These are phyloP conservation scores for Oscheius sp. DNA, from an alignment of 2,888 invertebrate genomes.

Conservation along the genomic window DNA sequence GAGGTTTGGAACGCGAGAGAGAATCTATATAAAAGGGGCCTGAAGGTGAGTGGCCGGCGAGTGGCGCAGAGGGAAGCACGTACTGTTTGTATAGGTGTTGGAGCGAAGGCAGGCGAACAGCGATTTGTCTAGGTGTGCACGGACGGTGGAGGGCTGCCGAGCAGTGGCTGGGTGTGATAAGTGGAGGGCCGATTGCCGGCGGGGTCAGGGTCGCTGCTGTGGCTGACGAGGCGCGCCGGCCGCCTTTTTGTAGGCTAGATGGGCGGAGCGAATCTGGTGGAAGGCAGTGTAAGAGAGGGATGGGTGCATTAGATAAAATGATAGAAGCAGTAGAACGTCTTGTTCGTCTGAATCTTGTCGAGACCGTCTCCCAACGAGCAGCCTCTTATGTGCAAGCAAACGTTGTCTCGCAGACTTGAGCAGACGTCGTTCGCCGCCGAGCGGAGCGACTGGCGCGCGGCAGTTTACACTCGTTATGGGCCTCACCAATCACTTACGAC, in stretches of 20 bases:
- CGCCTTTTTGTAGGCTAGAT: constrained; percentile 28
- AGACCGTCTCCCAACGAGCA: constrained; percentile 1
- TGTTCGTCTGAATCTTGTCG: neutral
- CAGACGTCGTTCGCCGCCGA: constrained; percentile 12
- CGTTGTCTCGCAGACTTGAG: neutral
- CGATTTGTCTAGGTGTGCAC: constrained; percentile 34
- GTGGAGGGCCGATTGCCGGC: constrained; percentile 34
- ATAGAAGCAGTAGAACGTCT: constrained; percentile 18
- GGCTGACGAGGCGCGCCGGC: constrained; percentile 32
- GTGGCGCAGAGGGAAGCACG: constrained; percentile 29
- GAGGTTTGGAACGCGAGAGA: neutral
- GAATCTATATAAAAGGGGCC: constrained; percentile 21
- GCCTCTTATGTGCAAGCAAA: constrained; percentile 5
- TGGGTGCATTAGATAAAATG: constrained; percentile 35
- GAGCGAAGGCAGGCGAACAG: constrained; percentile 25
- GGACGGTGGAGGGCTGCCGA: constrained; percentile 37
- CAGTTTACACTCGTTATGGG: constrained; percentile 33
- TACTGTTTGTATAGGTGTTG: constrained; percentile 38
- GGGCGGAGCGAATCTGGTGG: constrained; percentile 27
- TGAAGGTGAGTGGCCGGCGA: constrained; percentile 24
- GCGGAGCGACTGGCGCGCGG: constrained; percentile 17
- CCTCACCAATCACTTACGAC: constrained; percentile 16
- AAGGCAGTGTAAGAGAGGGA: constrained; percentile 31
- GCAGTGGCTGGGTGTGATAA: constrained; percentile 37
- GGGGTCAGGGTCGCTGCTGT: constrained; percentile 37